These are phyloP conservation scores for Dreissena rostriformis DNA, from an alignment of 1,140 invertebrate species.

Conservation along the genomic window DNA sequence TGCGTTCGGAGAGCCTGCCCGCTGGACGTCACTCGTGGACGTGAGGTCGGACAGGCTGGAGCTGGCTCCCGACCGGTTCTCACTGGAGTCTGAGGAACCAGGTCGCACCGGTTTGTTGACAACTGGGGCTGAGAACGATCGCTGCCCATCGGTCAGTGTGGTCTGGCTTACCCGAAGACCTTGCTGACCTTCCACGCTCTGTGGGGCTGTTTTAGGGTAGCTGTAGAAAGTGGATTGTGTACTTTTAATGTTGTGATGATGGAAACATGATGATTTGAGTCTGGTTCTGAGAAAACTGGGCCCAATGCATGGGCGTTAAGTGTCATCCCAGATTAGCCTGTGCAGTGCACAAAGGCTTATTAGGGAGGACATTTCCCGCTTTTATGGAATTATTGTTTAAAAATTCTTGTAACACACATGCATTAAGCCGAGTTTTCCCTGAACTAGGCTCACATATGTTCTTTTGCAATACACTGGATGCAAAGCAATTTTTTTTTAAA, in stretches of 20 bases:
- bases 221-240: constrained; percentile 52
- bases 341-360: neutral
- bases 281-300: neutral
- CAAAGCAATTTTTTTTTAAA: too few relatives aligned
- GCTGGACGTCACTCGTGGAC: constrained; percentile 71
- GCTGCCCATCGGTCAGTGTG: constrained; percentile 25
- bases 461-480: too few relatives aligned
- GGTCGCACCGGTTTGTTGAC: constrained; percentile 63
- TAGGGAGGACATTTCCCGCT: too few relatives aligned
- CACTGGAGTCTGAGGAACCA: constrained; percentile 70
- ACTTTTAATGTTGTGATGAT: neutral
- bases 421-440: too few relatives aligned
- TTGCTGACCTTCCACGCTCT: constrained; percentile 65
- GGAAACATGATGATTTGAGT: too few relatives aligned
- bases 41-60: constrained; percentile 73
- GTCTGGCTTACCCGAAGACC: constrained; percentile 59
- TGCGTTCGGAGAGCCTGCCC: constrained; percentile 51
- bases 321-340: neutral
- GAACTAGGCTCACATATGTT: too few relatives aligned
- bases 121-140: constrained; percentile 67
- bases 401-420: too few relatives aligned
- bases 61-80: constrained; percentile 63
- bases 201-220: constrained; percentile 74
- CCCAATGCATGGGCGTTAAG: neutral
- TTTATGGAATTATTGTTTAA: too few relatives aligned